Evolutionary conservation across 2,888 invertebrate species (phyloP).

Genomic region (Nomada goodeniana): DNA sequence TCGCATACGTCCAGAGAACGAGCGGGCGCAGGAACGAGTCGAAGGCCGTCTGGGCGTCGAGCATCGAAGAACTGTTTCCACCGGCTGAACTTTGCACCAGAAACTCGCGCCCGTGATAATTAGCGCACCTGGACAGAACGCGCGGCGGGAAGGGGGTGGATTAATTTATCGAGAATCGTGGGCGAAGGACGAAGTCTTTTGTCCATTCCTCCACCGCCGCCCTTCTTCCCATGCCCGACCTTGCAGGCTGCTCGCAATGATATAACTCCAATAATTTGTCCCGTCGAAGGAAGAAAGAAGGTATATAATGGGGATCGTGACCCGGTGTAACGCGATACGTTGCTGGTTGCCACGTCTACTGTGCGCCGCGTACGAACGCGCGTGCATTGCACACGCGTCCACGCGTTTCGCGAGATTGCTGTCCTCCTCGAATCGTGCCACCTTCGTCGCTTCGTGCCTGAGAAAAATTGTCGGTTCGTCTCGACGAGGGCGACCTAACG

Average conservation of each 20-base stretch:
- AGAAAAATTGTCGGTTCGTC: conserved; percentile 10
- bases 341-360: conserved; percentile 48
- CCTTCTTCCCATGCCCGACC: conserved; percentile 5
- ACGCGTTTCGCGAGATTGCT: conserved; percentile 33
- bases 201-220: rapidly evolving
- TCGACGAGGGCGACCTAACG: not conserved
- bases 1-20: conserved; percentile 5
- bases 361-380: conserved; percentile 14
- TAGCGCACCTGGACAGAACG: conserved; percentile 34
- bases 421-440: not conserved
- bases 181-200: conserved; percentile 5
- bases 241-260: conserved; percentile 54
- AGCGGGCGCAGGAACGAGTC: conserved; percentile 35
- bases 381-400: conserved; percentile 24
- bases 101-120: conserved; percentile 45
- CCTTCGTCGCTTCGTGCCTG: not conserved
- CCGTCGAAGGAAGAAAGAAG: conserved; percentile 59
- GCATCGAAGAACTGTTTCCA: conserved; percentile 53
- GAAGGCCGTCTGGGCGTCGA: conserved; percentile 42
- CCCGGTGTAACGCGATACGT: conserved; percentile 74
- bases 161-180: conserved; percentile 45
- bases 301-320: conserved; percentile 77
- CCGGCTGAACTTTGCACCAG: conserved; percentile 51
- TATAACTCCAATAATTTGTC: conserved; percentile 74
- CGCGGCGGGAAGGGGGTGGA: conserved; percentile 24